Evolutionary conservation across 2,888 invertebrate genomes (phyloP), one percentile per base, ranked within the genome.

Genomic region (Lapara coniferarum): DNA sequence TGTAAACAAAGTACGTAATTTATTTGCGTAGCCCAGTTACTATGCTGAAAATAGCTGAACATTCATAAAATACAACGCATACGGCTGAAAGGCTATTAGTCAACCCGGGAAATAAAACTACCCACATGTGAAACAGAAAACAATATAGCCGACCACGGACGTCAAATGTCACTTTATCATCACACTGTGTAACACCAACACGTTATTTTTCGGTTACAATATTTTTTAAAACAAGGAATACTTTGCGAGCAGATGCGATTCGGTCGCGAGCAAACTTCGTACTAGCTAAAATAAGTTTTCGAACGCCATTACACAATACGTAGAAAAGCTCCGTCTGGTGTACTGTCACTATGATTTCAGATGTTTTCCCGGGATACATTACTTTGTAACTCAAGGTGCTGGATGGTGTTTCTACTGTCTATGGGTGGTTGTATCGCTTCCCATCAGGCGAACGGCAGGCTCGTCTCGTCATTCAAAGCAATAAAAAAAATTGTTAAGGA

Each of bases 271-370:
- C 79, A 80, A 81, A 80, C 84, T 87, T 88, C 88, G 85, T 81
- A 89, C 91, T 87, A 89, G 92, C 92, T 87, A 88, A 92, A 91
- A 91, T 92, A 89, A 89, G 87, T 86, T 85, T 85, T 85, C 86
- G 87, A 88, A 87, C 85, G 82, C 78, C 84, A 84, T 93, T 93
- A 91, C 92, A 89, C 92, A 93, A 93, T 88, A 85, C 88, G 87
- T 79, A 87, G 90, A 89, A 91, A 92, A 92, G 93, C 93, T 92
- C 85, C 81, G 84, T 76, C 78, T 77, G 75, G 74, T 72, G 78
- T 81, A 75, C 70, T 74, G 82, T 78, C 81, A 70, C 87, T 69
- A 85, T 70, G 72, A 5, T 52, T 69, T 71, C 1, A 3, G 19
- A 58, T 0, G 70, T 75, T 84, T 83, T 86, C 81, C 82, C 70